phyloP scores from a whole-genome alignment of 2,113 vertebrate genomes.

The Corythornis cristatus region DNA sequence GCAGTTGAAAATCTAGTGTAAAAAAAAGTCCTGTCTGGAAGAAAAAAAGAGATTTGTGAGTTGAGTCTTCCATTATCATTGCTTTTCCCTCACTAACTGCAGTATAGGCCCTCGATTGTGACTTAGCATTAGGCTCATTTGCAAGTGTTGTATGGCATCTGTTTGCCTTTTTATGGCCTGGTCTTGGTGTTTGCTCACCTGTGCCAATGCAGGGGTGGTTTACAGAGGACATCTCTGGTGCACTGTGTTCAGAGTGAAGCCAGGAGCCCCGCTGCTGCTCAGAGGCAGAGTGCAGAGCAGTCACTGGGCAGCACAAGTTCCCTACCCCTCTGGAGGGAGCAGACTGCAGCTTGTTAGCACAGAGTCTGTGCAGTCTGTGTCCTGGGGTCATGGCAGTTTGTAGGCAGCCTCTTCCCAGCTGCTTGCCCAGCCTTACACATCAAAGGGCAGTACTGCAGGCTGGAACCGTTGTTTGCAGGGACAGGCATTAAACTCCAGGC shows the following conservation, averaged over 20 bases:
- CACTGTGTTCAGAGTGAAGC: neutral
- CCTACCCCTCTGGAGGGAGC: neutral
- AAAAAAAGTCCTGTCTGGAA: neutral
- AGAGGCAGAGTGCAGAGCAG: neutral
- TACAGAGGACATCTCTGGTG: neutral
- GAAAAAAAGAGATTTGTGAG: neutral
- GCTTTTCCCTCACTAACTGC: neutral
- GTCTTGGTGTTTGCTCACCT: constrained; percentile 42
- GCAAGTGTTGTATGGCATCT: rapidly evolving
- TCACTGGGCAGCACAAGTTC: neutral
- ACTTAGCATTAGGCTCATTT: neutral
- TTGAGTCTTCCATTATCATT: neutral
- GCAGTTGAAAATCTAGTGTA: neutral
- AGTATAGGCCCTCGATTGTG: neutral
- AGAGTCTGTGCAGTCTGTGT: neutral
- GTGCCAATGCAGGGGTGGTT: neutral
- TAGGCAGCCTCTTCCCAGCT: neutral
- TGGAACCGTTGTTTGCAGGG: neutral
- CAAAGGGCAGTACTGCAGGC: neutral
- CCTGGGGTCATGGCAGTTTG: neutral
- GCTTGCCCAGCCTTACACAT: neutral
- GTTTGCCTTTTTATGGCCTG: neutral
- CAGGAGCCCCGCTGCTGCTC: rapidly evolving
- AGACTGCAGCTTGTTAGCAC: neutral
- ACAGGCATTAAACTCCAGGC: rapidly evolving